Conservation (phyloP, 2,113 vertebrate genomes). For the Strix aluco region DNA sequence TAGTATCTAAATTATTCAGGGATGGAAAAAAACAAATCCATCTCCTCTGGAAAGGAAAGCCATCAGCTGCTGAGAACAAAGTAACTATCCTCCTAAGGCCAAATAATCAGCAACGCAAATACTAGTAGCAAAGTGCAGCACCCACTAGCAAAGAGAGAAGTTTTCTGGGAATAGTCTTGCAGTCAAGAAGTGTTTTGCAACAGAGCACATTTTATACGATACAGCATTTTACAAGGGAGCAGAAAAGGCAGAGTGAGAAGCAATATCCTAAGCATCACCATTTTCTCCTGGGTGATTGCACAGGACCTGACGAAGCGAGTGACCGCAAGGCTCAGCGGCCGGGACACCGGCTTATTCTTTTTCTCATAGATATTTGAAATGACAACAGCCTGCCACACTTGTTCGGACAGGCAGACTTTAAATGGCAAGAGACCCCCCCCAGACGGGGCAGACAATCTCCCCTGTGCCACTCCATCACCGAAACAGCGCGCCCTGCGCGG, state of each 20-base stretch:
- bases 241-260: not conserved
- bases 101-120: conserved; percentile 13
- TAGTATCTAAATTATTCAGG: conserved; percentile 29
- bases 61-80: not conserved
- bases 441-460: not conserved
- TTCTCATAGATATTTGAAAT: not conserved
- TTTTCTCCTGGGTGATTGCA: not conserved
- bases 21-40: conserved; percentile 15
- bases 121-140: not conserved
- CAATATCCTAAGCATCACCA: not conserved
- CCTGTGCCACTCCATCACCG: not conserved
- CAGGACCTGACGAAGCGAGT: not conserved
- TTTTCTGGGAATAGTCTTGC: not conserved
- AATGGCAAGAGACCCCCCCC: not conserved
- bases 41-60: not conserved
- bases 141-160: not conserved
- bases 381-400: not conserved
- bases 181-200: not conserved
- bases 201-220: rapidly evolving
- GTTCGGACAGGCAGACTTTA: not conserved
- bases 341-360: not conserved
- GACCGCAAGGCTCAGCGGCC: not conserved
- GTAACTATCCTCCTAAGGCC: not conserved
- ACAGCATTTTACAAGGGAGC: not conserved
- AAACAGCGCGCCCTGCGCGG: rapidly evolving